Conservation (phyloP, 2,797 vertebrate genomes). For the Esox lucius region DNA sequence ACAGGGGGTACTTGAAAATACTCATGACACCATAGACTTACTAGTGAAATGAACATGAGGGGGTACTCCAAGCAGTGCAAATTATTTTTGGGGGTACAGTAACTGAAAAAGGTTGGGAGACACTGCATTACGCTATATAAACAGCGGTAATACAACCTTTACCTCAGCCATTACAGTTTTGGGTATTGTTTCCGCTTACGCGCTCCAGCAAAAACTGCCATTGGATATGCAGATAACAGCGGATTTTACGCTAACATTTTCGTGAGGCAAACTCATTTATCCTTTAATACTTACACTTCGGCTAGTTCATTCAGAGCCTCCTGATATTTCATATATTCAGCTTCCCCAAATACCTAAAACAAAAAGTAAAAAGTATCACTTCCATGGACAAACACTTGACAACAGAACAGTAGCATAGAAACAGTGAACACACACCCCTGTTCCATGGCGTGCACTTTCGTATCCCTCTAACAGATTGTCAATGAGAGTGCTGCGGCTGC, state of each 20-base stretch:
- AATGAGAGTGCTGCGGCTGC: conserved; percentile 83
- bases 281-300: conserved; percentile 79
- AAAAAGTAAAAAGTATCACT: neutral
- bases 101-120: too few species aligned
- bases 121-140: too few species aligned
- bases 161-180: too few species aligned
- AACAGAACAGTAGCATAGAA: neutral
- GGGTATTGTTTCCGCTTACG: too few species aligned
- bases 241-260: neutral
- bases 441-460: conserved; percentile 89
- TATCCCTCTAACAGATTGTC: conserved; percentile 92
- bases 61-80: too few species aligned
- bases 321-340: conserved; percentile 87
- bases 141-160: too few species aligned
- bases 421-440: conserved; percentile 74
- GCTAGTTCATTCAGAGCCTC: conserved; percentile 86
- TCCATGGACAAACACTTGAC: neutral
- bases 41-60: too few species aligned
- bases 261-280: neutral
- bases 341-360: conserved; percentile 85
- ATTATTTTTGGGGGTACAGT: too few species aligned
- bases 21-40: too few species aligned
- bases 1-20: too few species aligned
- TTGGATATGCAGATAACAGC: too few species aligned
- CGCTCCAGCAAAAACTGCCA: too few species aligned